phyloP scores from a whole-genome alignment of 2,113 vertebrate species.

The Chroicocephalus ridibundus region DNA sequence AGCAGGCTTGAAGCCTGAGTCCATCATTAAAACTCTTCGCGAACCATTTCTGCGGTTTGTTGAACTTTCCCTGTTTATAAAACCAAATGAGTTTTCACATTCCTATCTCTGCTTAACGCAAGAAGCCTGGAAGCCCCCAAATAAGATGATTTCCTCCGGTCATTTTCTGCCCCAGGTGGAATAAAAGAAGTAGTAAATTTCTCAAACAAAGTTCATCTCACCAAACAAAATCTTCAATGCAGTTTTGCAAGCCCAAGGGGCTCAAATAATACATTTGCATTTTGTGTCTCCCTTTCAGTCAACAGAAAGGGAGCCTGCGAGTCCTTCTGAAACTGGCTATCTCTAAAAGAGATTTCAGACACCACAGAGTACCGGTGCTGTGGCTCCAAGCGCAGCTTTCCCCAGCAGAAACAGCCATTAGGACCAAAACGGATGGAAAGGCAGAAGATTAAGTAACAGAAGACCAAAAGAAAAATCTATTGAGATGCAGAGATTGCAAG shows the following conservation, averaged over 20 bases:
- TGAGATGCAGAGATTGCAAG: neutral
- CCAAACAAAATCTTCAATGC: conserved; percentile 36
- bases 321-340: neutral
- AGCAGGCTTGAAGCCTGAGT: neutral
- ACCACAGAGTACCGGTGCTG: neutral
- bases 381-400: neutral
- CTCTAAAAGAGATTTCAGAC: neutral
- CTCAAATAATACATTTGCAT: conserved; percentile 28
- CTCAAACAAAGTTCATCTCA: conserved; percentile 26
- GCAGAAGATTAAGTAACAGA: conserved; percentile 7
- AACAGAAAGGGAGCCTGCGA: neutral
- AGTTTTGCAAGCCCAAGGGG: conserved; percentile 10
- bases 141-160: neutral
- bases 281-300: conserved; percentile 11
- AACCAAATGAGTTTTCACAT: conserved; percentile 1
- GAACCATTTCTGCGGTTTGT: neutral
- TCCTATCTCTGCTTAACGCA: neutral
- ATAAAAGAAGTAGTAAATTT: conserved; percentile 19
- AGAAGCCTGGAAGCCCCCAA: neutral
- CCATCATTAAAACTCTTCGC: neutral
- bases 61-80: conserved; percentile 22
- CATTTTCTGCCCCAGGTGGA: conserved; percentile 7
- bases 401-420: neutral
- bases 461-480: conserved; percentile 19
- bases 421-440: conserved; percentile 4